Conservation (phyloP, 2,113 vertebrate genomes). For the Erinaceus europaeus region DNA sequence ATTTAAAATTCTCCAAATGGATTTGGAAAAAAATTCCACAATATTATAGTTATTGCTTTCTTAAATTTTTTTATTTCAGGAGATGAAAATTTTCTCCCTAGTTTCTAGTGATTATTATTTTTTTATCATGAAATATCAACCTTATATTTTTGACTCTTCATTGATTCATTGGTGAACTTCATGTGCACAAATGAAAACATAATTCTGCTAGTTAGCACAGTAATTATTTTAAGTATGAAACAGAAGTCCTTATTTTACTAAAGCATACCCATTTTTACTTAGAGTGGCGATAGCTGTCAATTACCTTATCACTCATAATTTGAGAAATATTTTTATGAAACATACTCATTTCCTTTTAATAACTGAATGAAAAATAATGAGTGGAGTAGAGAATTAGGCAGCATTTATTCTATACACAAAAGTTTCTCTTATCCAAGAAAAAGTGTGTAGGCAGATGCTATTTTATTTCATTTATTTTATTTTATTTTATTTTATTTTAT, state of each 20-base stretch:
- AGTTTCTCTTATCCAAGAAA: not conserved
- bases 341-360: not conserved
- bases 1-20: not conserved
- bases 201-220: not conserved
- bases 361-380: not conserved
- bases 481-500: too few relatives aligned
- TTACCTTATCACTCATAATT: not conserved
- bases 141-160: not conserved
- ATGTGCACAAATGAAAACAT: constrained; percentile 16
- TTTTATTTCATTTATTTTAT: too few relatives aligned
- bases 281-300: not conserved
- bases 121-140: constrained; percentile 19
- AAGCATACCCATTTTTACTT: not conserved
- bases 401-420: not conserved
- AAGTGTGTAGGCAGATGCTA: not conserved
- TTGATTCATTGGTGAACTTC: constrained; percentile 25
- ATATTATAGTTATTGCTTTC: not conserved
- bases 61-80: too few relatives aligned
- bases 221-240: not conserved
- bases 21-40: not conserved
- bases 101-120: not conserved
- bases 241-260: not conserved
- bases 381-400: not conserved
- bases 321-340: not conserved
- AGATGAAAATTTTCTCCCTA: not conserved